phyloP scores from a whole-genome alignment of 2,797 vertebrate species.

The Semaprochilodus insignis region DNA sequence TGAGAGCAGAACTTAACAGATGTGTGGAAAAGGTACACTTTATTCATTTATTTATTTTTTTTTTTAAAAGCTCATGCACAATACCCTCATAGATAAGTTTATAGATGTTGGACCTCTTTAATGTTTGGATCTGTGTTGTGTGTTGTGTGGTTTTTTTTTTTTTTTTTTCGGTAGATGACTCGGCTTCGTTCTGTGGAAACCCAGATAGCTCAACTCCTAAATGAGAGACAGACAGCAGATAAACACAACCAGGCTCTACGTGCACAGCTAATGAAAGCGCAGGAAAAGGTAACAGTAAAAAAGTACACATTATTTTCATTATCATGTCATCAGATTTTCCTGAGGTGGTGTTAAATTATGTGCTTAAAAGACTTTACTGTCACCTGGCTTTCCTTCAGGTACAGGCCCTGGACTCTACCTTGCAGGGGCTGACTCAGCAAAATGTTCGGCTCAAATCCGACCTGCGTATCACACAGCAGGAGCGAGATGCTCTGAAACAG shows the following conservation, averaged over 20 bases:
- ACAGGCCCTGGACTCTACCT: conserved; percentile 78
- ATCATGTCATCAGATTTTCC: neutral
- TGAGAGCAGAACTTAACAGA: conserved; percentile 78
- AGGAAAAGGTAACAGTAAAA: conserved; percentile 79
- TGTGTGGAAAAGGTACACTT: conserved; percentile 78
- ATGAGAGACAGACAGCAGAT: conserved; percentile 79
- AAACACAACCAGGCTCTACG: conserved; percentile 79
- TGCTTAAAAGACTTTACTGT: neutral
- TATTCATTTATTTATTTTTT: neutral
- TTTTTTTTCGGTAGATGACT: conserved; percentile 64
- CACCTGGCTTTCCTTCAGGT: conserved; percentile 71
- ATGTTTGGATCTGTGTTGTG: neutral
- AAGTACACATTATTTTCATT: neutral
- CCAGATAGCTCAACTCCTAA: conserved; percentile 75
- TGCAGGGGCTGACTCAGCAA: conserved; percentile 83
- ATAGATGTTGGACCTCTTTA: neutral
- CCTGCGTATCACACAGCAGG: conserved; percentile 80
- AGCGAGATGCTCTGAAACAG: conserved; percentile 86
- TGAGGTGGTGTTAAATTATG: neutral
- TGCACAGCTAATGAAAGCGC: conserved; percentile 77
- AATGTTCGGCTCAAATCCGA: conserved; percentile 81
- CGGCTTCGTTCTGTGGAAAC: conserved; percentile 78
- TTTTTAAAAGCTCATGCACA: neutral
- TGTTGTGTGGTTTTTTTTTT: too few species aligned
- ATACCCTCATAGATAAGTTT: neutral